A percentile compares a stretch with the other conserved stretches of the same genome.
These are phyloP conservation scores for Synergus laeviventris DNA, from an alignment of 2,888 invertebrate species.

Conservation along the genomic window DNA sequence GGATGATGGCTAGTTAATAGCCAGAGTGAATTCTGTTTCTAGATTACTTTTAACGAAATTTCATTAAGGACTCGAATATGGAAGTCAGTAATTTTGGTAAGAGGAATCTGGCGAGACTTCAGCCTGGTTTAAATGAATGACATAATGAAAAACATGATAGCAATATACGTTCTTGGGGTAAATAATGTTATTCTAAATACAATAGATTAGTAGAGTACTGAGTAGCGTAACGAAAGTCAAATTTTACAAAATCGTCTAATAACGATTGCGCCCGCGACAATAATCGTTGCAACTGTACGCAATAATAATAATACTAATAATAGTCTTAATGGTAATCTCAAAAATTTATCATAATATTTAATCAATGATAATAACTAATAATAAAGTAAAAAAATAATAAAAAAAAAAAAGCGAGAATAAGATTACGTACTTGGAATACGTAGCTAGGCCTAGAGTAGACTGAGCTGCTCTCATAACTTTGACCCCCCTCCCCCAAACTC, in stretches of 20 bases:
- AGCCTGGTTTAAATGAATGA: neutral
- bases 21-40: neutral
- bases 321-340: constrained; percentile 32
- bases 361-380: constrained; percentile 37
- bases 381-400: constrained; percentile 46
- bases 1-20: constrained; percentile 33
- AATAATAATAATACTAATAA: constrained; percentile 34
- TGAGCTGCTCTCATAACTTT: constrained; percentile 62
- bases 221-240: constrained; percentile 37
- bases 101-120: neutral
- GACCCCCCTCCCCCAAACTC: constrained; percentile 48
- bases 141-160: constrained; percentile 33
- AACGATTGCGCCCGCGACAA: neutral
- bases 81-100: neutral
- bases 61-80: neutral
- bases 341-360: constrained; percentile 25
- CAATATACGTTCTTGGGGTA: constrained; percentile 28
- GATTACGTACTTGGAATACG: constrained; percentile 60
- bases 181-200: constrained; percentile 33
- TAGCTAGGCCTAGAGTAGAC: constrained; percentile 70
- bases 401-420: constrained; percentile 49
- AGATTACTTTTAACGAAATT: neutral
- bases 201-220: constrained; percentile 38
- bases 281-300: constrained; percentile 37
- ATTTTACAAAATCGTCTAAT: constrained; percentile 44